Conservation (phyloP, 1,140 invertebrate species). For the Hycleus cichorii region DNA sequence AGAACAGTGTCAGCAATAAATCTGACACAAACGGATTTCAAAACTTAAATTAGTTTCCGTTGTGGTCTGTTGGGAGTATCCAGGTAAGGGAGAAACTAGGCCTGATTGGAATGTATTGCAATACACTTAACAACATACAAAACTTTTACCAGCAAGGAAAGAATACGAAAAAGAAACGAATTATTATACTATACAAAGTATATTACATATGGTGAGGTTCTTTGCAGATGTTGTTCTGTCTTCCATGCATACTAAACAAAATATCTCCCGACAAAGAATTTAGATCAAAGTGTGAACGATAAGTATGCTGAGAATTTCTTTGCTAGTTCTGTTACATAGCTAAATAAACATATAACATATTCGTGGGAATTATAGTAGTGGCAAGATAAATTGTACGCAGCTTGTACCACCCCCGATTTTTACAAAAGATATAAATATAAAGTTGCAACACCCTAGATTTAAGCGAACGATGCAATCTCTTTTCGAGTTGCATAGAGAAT, state of each 20-base stretch:
- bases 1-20: slow-evolving; percentile 13
- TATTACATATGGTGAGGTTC: not conserved
- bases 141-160: no score
- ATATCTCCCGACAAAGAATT: not conserved
- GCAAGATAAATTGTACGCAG: no score
- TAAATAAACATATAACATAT: not conserved
- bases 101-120: slow-evolving; percentile 17
- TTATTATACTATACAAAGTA: not conserved
- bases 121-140: not conserved
- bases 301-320: slow-evolving; percentile 1
- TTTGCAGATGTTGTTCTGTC: slow-evolving; percentile 1
- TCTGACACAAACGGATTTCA: slow-evolving; percentile 20
- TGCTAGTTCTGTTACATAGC: not conserved
- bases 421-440: no score
- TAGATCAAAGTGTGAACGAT: not conserved
- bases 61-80: slow-evolving; percentile 17
- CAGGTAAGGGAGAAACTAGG: slow-evolving; percentile 16
- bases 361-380: no score
- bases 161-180: no score
- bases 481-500: no score
- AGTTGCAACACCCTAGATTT: no score
- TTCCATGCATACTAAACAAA: slow-evolving; percentile 8
- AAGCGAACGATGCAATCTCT: no score
- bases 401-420: no score
- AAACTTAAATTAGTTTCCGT: slow-evolving; percentile 24